Percentiles rank a stretch among this genome's conserved stretches.
These are phyloP conservation scores for Otolemur garnettii DNA, from an alignment of 2,113 vertebrate species.

Conservation along the genomic window DNA sequence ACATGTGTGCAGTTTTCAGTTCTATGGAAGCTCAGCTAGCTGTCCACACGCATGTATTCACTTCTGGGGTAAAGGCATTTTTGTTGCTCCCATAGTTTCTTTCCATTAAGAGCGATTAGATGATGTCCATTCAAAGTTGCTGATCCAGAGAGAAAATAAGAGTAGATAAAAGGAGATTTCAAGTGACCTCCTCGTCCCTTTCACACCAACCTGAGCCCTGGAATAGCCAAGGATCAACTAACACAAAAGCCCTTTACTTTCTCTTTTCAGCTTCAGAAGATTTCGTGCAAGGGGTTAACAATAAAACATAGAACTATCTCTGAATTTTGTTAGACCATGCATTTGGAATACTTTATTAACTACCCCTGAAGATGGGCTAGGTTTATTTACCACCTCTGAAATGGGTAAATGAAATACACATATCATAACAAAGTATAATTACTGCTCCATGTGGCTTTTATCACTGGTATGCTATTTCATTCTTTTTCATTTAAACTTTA, in stretches of 20 bases:
- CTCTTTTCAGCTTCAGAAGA: conserved; percentile 92
- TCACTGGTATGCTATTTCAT: conserved; percentile 58
- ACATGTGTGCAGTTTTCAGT: conserved; percentile 11
- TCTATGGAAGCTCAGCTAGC: conserved; percentile 48
- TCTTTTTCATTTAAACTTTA: conserved; percentile 81
- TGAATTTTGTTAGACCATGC: conserved; percentile 83
- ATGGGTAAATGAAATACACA: conserved; percentile 72
- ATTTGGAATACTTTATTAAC: conserved; percentile 87
- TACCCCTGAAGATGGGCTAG: conserved; percentile 60
- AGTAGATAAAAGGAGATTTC: conserved; percentile 98
- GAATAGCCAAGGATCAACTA: conserved; percentile 95
- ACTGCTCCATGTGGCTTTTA: conserved; percentile 67
- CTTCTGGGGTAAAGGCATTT: conserved; percentile 81
- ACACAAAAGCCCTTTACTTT: conserved; percentile 93
- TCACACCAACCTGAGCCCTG: conserved; percentile 96
- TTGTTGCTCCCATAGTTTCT: conserved; percentile 89
- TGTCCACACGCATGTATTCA: conserved; percentile 35
- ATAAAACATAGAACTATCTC: conserved; percentile 88
- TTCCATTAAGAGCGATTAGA: conserved; percentile 96
- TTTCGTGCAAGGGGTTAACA: conserved; percentile 90
- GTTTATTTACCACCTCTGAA: conserved; percentile 72
- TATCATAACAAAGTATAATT: conserved; percentile 62
- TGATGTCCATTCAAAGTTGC: conserved; percentile 96
- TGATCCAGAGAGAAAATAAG: conserved; percentile 96
- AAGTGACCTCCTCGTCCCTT: conserved; percentile 97